These are phyloP conservation scores for Escarpia spicata DNA, from an alignment of 2,888 invertebrate genomes.

Conservation along the genomic window DNA sequence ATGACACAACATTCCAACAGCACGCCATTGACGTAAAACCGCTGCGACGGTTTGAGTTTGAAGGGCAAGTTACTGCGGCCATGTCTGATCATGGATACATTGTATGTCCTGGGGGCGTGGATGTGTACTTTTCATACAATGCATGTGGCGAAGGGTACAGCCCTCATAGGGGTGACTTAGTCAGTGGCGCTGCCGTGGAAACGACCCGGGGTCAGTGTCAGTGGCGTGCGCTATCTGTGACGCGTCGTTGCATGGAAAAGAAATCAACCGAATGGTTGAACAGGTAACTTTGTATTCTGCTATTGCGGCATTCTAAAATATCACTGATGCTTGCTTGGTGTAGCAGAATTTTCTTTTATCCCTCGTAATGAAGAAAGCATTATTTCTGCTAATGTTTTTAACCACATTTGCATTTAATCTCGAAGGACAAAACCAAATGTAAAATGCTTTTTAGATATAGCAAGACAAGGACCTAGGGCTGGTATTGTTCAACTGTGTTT, in stretches of 20 bases:
- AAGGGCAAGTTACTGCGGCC: conserved; percentile 50
- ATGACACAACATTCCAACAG: conserved; percentile 18
- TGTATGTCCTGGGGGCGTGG: conserved; percentile 42
- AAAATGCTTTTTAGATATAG: neutral
- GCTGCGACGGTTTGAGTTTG: conserved; percentile 37
- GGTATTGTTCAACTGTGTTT: too few species aligned
- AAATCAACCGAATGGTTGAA: neutral
- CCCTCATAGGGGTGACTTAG: conserved; percentile 52
- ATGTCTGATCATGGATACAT: conserved; percentile 56
- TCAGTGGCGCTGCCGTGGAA: conserved; percentile 52
- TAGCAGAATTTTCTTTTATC: neutral
- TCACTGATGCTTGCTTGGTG: neutral
- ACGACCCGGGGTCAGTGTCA: conserved; percentile 52
- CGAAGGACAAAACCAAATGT: neutral
- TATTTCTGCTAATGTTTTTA: neutral
- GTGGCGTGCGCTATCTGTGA: conserved; percentile 52
- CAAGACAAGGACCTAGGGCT: neutral
- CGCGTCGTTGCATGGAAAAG: neutral
- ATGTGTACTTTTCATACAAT: conserved; percentile 49
- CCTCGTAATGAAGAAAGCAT: neutral
- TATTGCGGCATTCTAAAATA: neutral
- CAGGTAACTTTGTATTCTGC: neutral
- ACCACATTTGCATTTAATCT: neutral
- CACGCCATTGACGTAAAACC: conserved; percentile 26
- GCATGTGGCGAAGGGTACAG: conserved; percentile 46